Base-by-base conservation (phyloP, 2,888 invertebrate species). In the Acronicta alni region DNA sequence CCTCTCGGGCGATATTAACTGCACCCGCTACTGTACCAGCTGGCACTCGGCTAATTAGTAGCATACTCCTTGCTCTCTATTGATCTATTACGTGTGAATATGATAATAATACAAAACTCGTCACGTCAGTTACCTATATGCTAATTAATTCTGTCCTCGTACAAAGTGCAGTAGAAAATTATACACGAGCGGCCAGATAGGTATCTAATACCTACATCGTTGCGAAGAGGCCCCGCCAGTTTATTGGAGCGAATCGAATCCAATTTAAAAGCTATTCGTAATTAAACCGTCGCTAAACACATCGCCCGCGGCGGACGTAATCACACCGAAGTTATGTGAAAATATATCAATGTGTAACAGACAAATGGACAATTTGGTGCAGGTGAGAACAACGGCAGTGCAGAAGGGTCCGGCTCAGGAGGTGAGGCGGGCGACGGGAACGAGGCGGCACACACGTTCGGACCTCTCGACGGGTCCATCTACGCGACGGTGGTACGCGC, bases 391-490 rank as follows among this genome's bases (percentile, higher is more conserved):
- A 93, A 90, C 91, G 91, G 91, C 68, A 91, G 92, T 84, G 85
- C 94, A 74, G 86, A 89, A 87, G 89, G 95, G 73, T 92, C 92
- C 17, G 92, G 92, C 4, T 91, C 91, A 17, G 90, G 92, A 54
- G 87, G 94, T 67, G 89, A 94, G 86, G 80, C 92, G 81, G 85
- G 90, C 63, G 87, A 95, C 87, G 86, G 94, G 52, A 88, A 81
- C 42, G 93, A 92, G 72, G 89, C 90, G 32, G 95, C 92, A 74
- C 97, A 97, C 90, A 97, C 97, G 44, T 97, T 97, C 88, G 98
- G 97, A 39, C 98, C 98, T 43, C 94, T 98, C 80, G 98, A 98
- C 96, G 98, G 98, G 78, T 98, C 98, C 82, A 96, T 98, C 82
- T 98, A 98, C 95, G 98, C 98, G 74, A 96, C 96, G 57, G 96